Conservation (phyloP, 2,113 vertebrate genomes). For the Oenanthe oenanthe region DNA sequence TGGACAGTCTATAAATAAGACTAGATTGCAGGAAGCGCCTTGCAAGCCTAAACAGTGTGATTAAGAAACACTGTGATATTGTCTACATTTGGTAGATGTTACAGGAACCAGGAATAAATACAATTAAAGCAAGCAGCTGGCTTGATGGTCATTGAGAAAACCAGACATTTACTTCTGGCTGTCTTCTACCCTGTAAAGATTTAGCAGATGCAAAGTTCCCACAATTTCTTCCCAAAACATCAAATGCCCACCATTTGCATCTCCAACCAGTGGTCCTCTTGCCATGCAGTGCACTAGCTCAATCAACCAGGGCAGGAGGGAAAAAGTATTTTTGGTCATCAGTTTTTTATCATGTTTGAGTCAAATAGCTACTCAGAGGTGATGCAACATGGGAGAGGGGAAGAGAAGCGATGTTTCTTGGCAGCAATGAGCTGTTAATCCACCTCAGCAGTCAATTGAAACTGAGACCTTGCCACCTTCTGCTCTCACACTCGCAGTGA, state of each 20-base stretch:
- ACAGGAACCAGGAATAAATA: neutral
- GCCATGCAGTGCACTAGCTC: accelerated
- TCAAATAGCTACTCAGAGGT: neutral
- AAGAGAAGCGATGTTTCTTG: neutral
- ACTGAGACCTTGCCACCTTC: neutral
- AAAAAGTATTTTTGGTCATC: neutral
- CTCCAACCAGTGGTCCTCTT: neutral
- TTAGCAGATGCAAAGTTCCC: accelerated
- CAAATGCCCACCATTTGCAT: neutral
- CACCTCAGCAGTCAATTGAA: neutral
- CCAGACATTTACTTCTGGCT: neutral
- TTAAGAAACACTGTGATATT: neutral
- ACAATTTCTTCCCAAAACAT: neutral
- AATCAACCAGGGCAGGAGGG: neutral
- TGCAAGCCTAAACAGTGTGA: neutral
- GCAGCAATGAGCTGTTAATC: neutral
- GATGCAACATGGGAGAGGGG: neutral
- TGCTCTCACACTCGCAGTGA: neutral
- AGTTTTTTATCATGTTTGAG: neutral
- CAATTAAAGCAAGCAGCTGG: neutral
- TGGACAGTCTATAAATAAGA: neutral
- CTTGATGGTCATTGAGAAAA: neutral
- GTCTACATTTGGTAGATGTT: neutral
- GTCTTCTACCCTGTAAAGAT: neutral
- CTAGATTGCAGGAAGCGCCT: neutral